Percentiles rank a stretch among this genome's conserved stretches.
These are phyloP conservation scores for Camelus bactrianus DNA, from an alignment of 2,113 vertebrate species.

Conservation along the genomic window DNA sequence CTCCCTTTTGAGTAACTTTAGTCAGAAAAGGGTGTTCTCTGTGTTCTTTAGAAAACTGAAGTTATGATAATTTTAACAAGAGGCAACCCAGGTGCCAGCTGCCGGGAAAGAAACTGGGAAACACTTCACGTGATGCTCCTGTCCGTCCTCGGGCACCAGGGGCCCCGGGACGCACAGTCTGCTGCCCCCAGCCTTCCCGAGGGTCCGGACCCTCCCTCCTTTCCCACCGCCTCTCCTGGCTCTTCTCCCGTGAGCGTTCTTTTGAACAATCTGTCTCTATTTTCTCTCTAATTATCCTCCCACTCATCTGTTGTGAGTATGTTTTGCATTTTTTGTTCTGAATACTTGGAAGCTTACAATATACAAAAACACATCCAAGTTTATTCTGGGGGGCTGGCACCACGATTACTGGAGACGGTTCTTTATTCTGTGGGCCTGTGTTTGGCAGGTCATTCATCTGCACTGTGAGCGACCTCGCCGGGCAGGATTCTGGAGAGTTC, in stretches of 20 bases:
- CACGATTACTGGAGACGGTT: not conserved
- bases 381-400: conserved; percentile 54
- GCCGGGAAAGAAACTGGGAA: not conserved
- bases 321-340: conserved; percentile 64
- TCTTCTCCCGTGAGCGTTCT: not conserved
- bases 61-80: not conserved
- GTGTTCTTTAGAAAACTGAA: not conserved
- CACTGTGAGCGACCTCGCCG: not conserved
- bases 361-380: conserved; percentile 48
- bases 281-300: conserved; percentile 60
- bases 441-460: not conserved
- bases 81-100: not conserved
- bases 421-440: not conserved
- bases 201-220: not conserved
- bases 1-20: not conserved
- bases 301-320: conserved; percentile 59
- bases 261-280: conserved; percentile 37
- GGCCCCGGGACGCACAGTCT: not conserved
- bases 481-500: not conserved
- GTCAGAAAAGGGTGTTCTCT: not conserved
- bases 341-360: conserved; percentile 54
- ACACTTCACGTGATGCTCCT: no score
- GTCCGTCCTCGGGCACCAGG: not conserved
- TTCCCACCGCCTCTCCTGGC: not conserved
- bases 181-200: no score